Conservation (phyloP, 2,797 vertebrate species). For the Acropternis orthonyx region DNA sequence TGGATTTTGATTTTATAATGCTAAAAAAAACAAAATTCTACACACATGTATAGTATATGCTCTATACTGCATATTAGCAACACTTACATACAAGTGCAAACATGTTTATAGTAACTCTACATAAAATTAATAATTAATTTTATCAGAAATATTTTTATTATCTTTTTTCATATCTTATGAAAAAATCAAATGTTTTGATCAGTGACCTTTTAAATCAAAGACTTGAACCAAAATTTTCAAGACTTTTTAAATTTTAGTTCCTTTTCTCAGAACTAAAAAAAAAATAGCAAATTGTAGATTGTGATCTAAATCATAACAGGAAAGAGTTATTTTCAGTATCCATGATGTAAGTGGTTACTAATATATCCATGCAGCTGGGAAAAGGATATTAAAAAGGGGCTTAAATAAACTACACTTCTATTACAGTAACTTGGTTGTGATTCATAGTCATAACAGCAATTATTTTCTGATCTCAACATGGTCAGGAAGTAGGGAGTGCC, state of each 20-base stretch:
- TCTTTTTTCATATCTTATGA: background rate
- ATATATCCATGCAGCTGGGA: constrained; percentile 22
- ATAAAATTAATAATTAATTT: background rate
- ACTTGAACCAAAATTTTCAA: background rate
- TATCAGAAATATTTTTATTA: background rate
- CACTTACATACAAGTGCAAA: background rate
- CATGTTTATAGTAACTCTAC: background rate
- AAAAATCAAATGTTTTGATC: background rate
- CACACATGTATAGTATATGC: background rate
- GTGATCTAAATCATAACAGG: constrained; percentile 26
- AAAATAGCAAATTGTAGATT: background rate
- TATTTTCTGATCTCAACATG: background rate
- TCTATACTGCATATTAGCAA: background rate
- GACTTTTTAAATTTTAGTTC: background rate
- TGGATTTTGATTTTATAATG: background rate
- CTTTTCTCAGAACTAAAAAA: background rate
- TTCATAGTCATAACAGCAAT: background rate
- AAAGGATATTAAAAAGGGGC: background rate
- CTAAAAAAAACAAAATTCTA: background rate
- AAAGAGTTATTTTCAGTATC: constrained; percentile 35
- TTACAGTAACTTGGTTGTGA: background rate
- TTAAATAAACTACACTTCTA: background rate
- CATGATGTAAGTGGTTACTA: background rate
- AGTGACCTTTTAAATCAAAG: background rate
- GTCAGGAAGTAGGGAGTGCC: background rate